phyloP scores from a whole-genome alignment of 1,140 invertebrate genomes.

The Drosophila obscura region DNA sequence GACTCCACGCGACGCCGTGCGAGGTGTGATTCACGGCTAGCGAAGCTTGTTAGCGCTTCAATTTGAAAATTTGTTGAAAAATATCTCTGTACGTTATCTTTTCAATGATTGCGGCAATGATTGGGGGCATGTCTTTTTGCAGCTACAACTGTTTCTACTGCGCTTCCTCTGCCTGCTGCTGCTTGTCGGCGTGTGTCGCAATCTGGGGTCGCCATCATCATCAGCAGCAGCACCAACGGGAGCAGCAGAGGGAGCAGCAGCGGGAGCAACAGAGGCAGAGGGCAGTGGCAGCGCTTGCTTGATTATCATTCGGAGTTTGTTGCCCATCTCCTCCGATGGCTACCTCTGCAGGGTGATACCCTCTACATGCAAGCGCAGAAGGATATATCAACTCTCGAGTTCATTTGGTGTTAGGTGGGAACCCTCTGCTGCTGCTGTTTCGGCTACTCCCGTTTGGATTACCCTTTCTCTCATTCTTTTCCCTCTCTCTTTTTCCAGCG shows the following conservation, averaged over 20 bases:
- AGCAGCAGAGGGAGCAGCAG: background rate
- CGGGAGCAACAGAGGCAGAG: no score
- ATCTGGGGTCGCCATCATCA: constrained; percentile 54
- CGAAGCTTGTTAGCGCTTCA: constrained; percentile 40
- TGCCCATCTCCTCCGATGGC: constrained; percentile 48
- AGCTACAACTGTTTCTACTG: background rate
- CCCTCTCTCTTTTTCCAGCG: no score
- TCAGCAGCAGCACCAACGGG: no score
- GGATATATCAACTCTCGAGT: background rate
- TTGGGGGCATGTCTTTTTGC: constrained; percentile 13
- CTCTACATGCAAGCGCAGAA: background rate
- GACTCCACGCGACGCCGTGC: background rate
- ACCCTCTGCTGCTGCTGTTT: no score
- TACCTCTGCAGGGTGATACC: constrained; percentile 9
- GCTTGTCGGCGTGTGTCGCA: constrained; percentile 51
- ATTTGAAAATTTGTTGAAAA: constrained; percentile 20
- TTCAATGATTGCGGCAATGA: constrained; percentile 40
- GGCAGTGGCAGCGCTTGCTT: constrained; percentile 3
- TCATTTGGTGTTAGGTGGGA: background rate
- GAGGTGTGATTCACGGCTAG: constrained; percentile 29
- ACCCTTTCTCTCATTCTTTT: no score
- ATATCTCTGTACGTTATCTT: constrained; percentile 5
- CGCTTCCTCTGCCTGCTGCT: constrained; percentile 30
- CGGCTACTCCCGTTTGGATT: no score
- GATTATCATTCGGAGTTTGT: constrained; percentile 53